Conservation (phyloP, 2,113 vertebrate genomes). For the Rhinolophus ferrumequinum region DNA sequence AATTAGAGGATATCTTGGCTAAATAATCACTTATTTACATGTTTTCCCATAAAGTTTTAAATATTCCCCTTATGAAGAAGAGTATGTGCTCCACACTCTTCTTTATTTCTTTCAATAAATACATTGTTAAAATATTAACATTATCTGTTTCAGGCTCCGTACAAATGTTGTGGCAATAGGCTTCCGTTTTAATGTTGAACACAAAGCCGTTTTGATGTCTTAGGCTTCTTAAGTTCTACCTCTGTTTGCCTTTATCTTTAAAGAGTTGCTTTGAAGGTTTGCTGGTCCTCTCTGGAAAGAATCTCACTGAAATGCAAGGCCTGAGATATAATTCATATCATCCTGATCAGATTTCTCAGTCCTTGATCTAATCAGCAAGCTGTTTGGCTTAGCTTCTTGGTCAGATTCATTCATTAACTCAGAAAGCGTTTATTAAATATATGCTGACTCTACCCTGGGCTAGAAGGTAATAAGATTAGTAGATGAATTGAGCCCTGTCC, state of each 20-base stretch:
- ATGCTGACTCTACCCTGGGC: slow-evolving; percentile 30
- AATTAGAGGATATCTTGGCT: not conserved
- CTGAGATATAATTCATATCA: slow-evolving; percentile 71
- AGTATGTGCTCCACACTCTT: not conserved
- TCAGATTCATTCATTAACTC: slow-evolving; percentile 80
- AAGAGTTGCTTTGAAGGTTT: slow-evolving; percentile 67
- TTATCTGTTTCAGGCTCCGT: not conserved
- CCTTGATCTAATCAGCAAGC: slow-evolving; percentile 81
- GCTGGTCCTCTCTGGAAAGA: slow-evolving; percentile 68
- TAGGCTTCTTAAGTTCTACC: slow-evolving; percentile 10
- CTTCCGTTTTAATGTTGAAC: not conserved
- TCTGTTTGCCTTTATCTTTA: slow-evolving; percentile 65
- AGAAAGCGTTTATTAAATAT: slow-evolving; percentile 67
- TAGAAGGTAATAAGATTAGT: slow-evolving; percentile 60
- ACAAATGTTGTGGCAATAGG: not conserved
- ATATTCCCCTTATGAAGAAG: not conserved
- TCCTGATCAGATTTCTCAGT: slow-evolving; percentile 75
- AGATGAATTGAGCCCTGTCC: slow-evolving; percentile 71
- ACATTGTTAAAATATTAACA: not conserved
- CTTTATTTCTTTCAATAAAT: not conserved
- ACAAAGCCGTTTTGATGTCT: not conserved
- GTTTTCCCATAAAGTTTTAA: not conserved
- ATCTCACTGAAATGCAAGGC: slow-evolving; percentile 64
- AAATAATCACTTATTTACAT: not conserved
- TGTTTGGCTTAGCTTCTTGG: slow-evolving; percentile 75